Evolutionary conservation across 1,140 invertebrate genomes (phyloP).

Genomic region (Thereuonema tuberculata): DNA sequence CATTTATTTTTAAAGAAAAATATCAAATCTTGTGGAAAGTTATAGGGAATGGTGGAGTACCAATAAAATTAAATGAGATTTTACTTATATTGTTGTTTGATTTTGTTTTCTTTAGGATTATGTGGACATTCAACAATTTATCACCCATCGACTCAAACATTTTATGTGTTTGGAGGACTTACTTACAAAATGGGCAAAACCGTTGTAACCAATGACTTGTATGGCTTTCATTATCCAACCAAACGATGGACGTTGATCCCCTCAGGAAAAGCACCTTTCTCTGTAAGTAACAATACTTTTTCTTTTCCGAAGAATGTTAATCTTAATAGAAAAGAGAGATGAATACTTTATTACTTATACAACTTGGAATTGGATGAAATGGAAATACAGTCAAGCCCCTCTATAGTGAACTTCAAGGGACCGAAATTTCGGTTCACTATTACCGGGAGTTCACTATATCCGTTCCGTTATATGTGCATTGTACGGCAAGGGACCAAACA

Average conservation of each 20-base stretch:
- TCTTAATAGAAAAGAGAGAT: no score
- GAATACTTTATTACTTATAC: no score
- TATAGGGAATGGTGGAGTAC: neutral
- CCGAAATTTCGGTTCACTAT: no score
- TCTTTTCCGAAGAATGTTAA: no score
- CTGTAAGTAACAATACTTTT: neutral
- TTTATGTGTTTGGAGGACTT: conserved; percentile 85
- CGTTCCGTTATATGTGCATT: no score
- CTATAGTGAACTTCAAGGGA: no score
- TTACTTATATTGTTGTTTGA: no score
- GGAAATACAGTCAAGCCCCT: no score
- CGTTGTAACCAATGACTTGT: conserved; percentile 55
- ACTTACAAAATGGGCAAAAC: conserved; percentile 54
- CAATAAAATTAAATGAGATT: no score
- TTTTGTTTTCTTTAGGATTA: conserved; percentile 49
- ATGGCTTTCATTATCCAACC: conserved; percentile 57
- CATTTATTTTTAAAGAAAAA: neutral
- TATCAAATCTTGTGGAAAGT: neutral
- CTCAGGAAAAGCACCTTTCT: conserved; percentile 22
- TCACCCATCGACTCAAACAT: conserved; percentile 56
- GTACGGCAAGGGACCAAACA: no score
- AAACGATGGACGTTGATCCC: conserved; percentile 62
- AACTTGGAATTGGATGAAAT: no score
- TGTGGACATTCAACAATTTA: conserved; percentile 86
- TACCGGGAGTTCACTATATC: no score